Percentiles rank a stretch among this genome's conserved stretches.
phyloP scores from a whole-genome alignment of 1,140 invertebrate species.

The Polyergus mexicanus region DNA sequence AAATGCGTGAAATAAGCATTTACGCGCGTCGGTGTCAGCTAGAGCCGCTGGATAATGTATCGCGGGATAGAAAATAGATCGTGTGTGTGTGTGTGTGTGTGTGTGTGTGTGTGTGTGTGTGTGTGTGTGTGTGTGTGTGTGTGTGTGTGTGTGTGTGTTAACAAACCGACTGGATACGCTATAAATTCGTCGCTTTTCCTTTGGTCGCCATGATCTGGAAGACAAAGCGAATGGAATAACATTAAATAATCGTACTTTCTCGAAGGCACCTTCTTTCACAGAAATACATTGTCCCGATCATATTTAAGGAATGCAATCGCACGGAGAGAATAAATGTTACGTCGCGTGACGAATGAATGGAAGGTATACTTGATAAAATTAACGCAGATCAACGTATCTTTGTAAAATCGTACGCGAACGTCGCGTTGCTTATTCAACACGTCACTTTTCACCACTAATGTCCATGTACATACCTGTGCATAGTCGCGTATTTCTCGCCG shows the following conservation, averaged over 20 bases:
- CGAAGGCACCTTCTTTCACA: not conserved
- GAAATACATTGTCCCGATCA: not conserved
- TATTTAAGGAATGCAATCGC: not conserved
- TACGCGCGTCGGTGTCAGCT: not conserved
- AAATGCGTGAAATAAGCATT: conserved; percentile 60
- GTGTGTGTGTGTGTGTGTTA: not conserved
- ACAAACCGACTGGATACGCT: not conserved
- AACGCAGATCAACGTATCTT: conserved; percentile 13
- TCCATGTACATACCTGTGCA: not conserved
- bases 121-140: not conserved
- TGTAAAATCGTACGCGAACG: not conserved
- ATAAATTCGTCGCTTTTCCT: not conserved
- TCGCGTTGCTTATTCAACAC: conserved; percentile 38
- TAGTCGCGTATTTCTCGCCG: conserved; percentile 11
- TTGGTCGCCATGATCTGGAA: not conserved
- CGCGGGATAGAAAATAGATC: not conserved
- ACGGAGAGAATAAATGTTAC: not conserved
- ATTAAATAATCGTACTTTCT: not conserved
- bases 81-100: not conserved
- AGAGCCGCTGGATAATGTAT: not conserved
- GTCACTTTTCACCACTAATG: conserved; percentile 3
- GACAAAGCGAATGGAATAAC: not conserved
- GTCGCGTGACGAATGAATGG: not conserved
- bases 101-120: not conserved
- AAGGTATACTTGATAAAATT: not conserved